A percentile compares a stretch with the other conserved stretches of the same genome.
Evolutionary conservation across 2,888 invertebrate genomes (phyloP).

Genomic region (Euphydryas editha): DNA sequence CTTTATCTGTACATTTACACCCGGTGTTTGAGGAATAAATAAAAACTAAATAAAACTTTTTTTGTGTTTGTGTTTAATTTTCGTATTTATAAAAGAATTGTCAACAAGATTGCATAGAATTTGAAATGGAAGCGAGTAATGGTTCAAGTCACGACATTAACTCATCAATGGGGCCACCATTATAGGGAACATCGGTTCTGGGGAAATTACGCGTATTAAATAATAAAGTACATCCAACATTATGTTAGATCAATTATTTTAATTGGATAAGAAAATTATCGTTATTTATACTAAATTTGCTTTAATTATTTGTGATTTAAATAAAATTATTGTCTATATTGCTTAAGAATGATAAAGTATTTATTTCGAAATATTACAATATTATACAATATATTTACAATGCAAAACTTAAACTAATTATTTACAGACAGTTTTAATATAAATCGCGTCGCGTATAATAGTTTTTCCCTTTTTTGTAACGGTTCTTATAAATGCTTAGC

Average conservation of each 20-base stretch:
- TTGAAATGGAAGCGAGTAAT: conserved; percentile 19
- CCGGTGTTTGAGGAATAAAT: no score
- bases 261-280: neutral
- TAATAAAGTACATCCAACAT: neutral
- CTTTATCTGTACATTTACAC: no score
- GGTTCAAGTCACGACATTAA: conserved; percentile 30
- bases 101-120: conserved; percentile 9
- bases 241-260: neutral
- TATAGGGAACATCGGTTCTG: neutral
- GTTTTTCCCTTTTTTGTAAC: no score
- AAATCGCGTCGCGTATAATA: no score
- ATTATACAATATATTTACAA: no score
- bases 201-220: neutral
- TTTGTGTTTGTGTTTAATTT: no score
- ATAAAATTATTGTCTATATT: neutral
- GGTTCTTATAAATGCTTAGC: no score
- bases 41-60: no score
- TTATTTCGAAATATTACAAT: no score
- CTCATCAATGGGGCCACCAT: conserved; percentile 20
- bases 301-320: neutral
- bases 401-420: no score
- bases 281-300: neutral
- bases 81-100: neutral
- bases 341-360: no score
- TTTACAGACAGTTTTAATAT: no score